phyloP scores from a whole-genome alignment of 2,888 invertebrate genomes.

The Macaria notata region DNA sequence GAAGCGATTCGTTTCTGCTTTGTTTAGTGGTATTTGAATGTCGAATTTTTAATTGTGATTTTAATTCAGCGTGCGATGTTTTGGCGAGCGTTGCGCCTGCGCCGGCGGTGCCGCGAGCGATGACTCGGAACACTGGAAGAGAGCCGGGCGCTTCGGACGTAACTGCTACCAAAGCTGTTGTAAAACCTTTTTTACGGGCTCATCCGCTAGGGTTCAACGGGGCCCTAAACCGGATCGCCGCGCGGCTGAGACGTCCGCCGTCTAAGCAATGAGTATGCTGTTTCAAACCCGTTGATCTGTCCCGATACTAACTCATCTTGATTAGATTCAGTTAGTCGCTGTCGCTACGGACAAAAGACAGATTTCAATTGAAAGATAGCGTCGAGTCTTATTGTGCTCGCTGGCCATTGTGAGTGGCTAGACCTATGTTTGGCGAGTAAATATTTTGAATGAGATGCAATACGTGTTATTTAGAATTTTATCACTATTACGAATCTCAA shows the following conservation, averaged over 20 bases:
- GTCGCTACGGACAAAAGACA: neutral
- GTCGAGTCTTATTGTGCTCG: neutral
- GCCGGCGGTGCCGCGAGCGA: conserved; percentile 41
- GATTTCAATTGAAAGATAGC: conserved; percentile 18
- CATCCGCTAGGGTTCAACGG: conserved; percentile 60
- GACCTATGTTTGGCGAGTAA: neutral
- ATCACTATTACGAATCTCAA: neutral
- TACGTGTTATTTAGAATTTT: neutral
- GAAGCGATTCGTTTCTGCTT: conserved; percentile 1
- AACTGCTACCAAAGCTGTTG: conserved; percentile 36
- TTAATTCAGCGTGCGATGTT: neutral
- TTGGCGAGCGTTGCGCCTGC: conserved; percentile 37
- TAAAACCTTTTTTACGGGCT: conserved; percentile 48
- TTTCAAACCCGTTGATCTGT: conserved; percentile 18
- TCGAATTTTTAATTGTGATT: neutral
- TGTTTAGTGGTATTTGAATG: neutral
- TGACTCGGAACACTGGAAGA: conserved; percentile 49
- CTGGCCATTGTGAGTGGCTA: neutral
- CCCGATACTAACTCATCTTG: conserved; percentile 14
- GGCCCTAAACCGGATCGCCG: conserved; percentile 37
- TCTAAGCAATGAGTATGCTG: neutral
- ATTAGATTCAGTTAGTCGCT: conserved; percentile 11
- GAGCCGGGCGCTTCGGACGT: conserved; percentile 25
- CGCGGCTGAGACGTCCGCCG: conserved; percentile 4
- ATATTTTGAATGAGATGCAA: conserved; percentile 1